These are phyloP conservation scores for Smutsia temminckii DNA, from an alignment of 2,797 vertebrate species.

Conservation along the genomic window DNA sequence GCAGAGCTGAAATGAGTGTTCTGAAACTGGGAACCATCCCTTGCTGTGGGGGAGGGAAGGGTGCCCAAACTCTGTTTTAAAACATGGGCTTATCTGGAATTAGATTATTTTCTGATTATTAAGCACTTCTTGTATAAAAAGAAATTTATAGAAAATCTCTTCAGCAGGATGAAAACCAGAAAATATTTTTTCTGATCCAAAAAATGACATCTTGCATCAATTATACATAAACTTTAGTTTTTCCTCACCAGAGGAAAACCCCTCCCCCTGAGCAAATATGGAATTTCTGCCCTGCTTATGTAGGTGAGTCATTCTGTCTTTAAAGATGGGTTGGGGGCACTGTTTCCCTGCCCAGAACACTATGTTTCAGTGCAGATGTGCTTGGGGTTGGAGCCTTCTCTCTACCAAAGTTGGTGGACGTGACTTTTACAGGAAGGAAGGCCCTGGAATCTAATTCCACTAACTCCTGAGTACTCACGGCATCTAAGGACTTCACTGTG, in stretches of 20 bases:
- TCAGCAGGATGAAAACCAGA: slow-evolving; percentile 34
- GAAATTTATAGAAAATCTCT: slow-evolving; percentile 24
- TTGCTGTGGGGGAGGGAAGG: rapidly evolving
- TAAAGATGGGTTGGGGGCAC: background rate
- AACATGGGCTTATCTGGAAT: background rate
- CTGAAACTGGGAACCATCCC: background rate
- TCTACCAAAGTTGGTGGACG: background rate
- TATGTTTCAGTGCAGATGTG: background rate
- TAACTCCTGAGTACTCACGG: rapidly evolving
- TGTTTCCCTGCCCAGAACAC: background rate
- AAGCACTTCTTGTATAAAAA: background rate
- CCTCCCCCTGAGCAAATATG: background rate
- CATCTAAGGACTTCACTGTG: background rate
- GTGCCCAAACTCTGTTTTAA: background rate
- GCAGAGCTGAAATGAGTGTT: background rate
- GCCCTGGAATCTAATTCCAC: background rate
- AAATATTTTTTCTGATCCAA: slow-evolving; percentile 45
- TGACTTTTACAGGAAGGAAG: background rate
- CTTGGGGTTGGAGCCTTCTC: background rate
- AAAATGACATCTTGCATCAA: background rate
- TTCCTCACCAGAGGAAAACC: background rate
- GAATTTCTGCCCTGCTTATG: background rate
- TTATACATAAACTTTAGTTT: background rate
- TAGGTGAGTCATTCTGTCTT: background rate
- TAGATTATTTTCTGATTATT: background rate